A percentile compares a stretch with the other conserved stretches of the same genome.
These are phyloP conservation scores for Grammomys surdaster DNA, from an alignment of 2,113 vertebrate genomes.

Conservation along the genomic window DNA sequence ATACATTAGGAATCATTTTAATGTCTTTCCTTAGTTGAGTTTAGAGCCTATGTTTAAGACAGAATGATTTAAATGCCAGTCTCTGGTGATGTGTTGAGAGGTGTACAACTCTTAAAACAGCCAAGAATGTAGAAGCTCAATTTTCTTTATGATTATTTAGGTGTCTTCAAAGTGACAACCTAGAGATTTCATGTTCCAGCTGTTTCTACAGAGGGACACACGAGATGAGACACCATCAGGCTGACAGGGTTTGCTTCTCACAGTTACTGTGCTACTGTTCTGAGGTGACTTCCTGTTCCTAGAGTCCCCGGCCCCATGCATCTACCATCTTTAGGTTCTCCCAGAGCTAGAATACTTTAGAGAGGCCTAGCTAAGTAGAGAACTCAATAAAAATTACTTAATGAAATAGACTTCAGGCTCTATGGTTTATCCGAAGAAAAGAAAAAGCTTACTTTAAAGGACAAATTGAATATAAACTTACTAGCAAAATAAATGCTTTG, in stretches of 20 bases:
- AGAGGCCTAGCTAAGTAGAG: slow-evolving; percentile 47
- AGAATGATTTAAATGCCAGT: slow-evolving; percentile 59
- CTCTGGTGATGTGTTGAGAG: slow-evolving; percentile 65
- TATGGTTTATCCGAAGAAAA: slow-evolving; percentile 60
- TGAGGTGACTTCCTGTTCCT: neutral
- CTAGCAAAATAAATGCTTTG: slow-evolving; percentile 77
- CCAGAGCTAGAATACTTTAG: slow-evolving; percentile 35
- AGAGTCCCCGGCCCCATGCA: neutral
- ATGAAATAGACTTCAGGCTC: neutral
- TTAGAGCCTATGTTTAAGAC: slow-evolving; percentile 19
- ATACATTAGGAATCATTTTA: slow-evolving; percentile 34
- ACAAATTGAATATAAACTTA: slow-evolving; percentile 56
- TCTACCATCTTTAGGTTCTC: slow-evolving; percentile 1
- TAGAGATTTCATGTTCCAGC: slow-evolving; percentile 53
- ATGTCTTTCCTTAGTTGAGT: slow-evolving; percentile 46
- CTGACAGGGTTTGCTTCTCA: slow-evolving; percentile 33
- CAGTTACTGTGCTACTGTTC: neutral
- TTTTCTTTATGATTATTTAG: slow-evolving; percentile 59
- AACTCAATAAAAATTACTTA: slow-evolving; percentile 24
- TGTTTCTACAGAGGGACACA: slow-evolving; percentile 20
- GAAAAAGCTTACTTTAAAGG: slow-evolving; percentile 45
- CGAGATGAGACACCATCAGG: slow-evolving; percentile 62
- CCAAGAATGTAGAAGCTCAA: slow-evolving; percentile 58
- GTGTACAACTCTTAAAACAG: slow-evolving; percentile 45
- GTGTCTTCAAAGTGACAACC: slow-evolving; percentile 75